Evolutionary conservation across 2,797 vertebrate species (phyloP).

Genomic region (Hyperoplus lanceolatus): DNA sequence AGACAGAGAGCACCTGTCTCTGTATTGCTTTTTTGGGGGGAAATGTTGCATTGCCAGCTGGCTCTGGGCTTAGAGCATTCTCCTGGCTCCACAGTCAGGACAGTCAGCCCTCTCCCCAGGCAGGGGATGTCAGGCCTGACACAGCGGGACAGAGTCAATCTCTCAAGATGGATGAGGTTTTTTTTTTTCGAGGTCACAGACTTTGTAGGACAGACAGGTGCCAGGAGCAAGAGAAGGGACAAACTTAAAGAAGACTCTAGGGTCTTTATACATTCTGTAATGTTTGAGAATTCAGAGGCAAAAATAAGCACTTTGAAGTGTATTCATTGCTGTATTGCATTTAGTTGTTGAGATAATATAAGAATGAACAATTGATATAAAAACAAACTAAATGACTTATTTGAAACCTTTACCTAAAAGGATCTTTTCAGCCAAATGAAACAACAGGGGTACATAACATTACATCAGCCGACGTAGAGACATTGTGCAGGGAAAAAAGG

Average conservation of each 20-base stretch:
- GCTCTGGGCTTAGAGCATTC: conserved; percentile 36
- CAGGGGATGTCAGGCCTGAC: conserved; percentile 32
- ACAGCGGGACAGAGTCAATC: conserved; percentile 57
- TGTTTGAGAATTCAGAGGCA: background rate
- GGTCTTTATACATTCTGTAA: conserved; percentile 12
- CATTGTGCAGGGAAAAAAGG: background rate
- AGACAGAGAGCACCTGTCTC: conserved; percentile 30
- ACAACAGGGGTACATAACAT: background rate
- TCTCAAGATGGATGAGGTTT: conserved; percentile 49
- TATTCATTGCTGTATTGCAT: background rate
- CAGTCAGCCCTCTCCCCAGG: conserved; percentile 29
- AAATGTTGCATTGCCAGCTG: conserved; percentile 49
- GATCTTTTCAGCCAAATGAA: background rate
- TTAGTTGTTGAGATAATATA: background rate
- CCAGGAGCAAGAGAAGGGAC: background rate
- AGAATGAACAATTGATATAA: background rate
- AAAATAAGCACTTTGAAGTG: background rate
- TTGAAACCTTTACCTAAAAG: background rate
- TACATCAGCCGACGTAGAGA: background rate
- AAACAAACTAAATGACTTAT: background rate
- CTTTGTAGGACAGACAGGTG: conserved; percentile 14
- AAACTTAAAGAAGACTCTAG: background rate
- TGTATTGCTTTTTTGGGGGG: conserved; percentile 32
- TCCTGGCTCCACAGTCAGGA: conserved; percentile 44
- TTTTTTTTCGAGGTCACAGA: conserved; percentile 38